A percentile compares a stretch with the other conserved stretches of the same genome.
phyloP scores from a whole-genome alignment of 37 sponge, comb jelly and placozoan species.

The Spongilla lacustris region DNA sequence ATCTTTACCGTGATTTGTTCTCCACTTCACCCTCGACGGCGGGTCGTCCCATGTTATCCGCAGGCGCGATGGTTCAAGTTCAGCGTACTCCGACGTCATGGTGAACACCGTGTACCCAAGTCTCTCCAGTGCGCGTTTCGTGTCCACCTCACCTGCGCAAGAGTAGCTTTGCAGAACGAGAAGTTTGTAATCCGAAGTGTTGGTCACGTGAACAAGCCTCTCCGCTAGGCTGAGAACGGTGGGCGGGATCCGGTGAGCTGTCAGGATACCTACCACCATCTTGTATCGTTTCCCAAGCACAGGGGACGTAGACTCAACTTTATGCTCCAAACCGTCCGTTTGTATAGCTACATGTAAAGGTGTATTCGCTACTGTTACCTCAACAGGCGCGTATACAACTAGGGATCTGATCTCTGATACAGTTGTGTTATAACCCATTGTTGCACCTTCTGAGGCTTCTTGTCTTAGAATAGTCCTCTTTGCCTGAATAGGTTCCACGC shows the following conservation, averaged over 20 bases:
- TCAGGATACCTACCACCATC: conserved; percentile 24
- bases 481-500: too few relatives aligned
- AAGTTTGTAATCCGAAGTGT: conserved; percentile 4
- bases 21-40: conserved; percentile 13
- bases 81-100: neutral
- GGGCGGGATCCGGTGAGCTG: conserved; percentile 6
- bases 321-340: too few relatives aligned
- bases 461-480: too few relatives aligned
- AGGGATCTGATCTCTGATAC: too few relatives aligned
- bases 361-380: too few relatives aligned
- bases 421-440: too few relatives aligned
- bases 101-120: conserved; percentile 5
- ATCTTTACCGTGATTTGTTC: conserved; percentile 37
- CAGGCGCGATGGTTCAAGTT: conserved; percentile 8
- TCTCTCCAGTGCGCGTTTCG: neutral
- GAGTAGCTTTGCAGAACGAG: conserved; percentile 13
- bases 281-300: conserved; percentile 1
- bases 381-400: too few relatives aligned
- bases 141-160: conserved; percentile 5
- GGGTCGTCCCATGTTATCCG: conserved; percentile 24
- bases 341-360: too few relatives aligned
- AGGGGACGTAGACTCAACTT: too few relatives aligned
- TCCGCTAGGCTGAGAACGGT: conserved; percentile 21
- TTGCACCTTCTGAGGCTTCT: too few relatives aligned
- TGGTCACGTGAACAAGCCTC: neutral